Evolutionary conservation across 2,113 vertebrate genomes (phyloP).

Genomic region (Tragelaphus buxtoni): DNA sequence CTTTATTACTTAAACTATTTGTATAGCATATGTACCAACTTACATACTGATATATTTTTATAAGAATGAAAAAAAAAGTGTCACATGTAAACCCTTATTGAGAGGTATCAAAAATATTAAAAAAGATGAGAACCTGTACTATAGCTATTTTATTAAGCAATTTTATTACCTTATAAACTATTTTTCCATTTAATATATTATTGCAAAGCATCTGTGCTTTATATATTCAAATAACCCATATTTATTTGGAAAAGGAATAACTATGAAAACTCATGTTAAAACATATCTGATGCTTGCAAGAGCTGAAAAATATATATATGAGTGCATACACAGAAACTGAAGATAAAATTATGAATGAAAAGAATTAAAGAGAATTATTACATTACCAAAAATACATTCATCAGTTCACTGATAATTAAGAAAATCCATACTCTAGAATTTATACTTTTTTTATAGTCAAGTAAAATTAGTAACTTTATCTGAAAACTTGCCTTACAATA

Average conservation of each 20-base stretch:
- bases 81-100: neutral
- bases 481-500: neutral
- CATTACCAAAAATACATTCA: neutral
- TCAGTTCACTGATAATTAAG: neutral
- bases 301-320: neutral
- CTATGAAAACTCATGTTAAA: neutral
- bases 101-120: no score
- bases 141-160: no score
- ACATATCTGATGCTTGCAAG: neutral
- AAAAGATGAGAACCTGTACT: no score
- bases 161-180: no score
- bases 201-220: no score
- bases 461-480: neutral
- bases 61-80: neutral
- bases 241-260: neutral
- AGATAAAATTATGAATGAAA: neutral
- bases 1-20: neutral
- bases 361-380: neutral
- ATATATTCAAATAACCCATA: neutral
- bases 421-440: neutral
- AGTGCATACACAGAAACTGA: neutral
- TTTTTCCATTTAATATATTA: no score
- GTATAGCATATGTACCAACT: neutral
- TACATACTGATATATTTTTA: neutral
- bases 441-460: neutral